Evolutionary conservation across 2,113 vertebrate genomes (phyloP), one percentile per base, ranked within the genome.

Genomic region (Syrmaticus mikado): DNA sequence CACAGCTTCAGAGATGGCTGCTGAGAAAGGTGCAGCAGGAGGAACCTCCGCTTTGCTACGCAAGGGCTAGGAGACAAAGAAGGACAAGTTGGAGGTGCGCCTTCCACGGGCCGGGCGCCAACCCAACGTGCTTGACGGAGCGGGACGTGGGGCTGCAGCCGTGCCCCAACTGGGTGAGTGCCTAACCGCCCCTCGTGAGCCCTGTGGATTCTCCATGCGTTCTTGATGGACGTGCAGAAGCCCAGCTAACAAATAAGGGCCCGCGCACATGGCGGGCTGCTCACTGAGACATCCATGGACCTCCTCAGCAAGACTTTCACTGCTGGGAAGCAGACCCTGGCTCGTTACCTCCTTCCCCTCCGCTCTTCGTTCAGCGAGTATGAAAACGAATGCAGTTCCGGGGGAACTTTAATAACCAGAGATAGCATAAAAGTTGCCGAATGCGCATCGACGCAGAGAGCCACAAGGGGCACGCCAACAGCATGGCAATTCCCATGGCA

Each of bases 151-250:
- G 71, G 48, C 16, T 79, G 61, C n/a, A 78, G 90, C 64, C 88
- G 85, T 10, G 53, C 11, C 4, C 50, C 65, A 50, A 5, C 5
- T 1, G 0, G 70, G 73, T 52, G 25, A 82, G 80, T 2, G 1
- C 2, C 89, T 30, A 11, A 18, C 41, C 61, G 80, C 28, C 55
- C 82, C 55, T 60, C 17, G 18, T 32, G 4, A 19, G 8, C 55
- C 1, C 12, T 1, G 6, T 0, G 0, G 46, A 12, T 68, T 86
- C 45, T 58, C 68, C 36, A 9, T 5, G 0, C 0, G 0, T 1
- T 34, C 55, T 4, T 30, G 13, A 67, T 2, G 0, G 1, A 3
- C 0, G 18, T 3, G 15, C 68, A 75, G n/a, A 88, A 57, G n/a
- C 2, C 5, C 73, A 45, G 32, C 30, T 24, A 82, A 24, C 38